These are phyloP conservation scores for Hedya salicella DNA, from an alignment of 2,888 invertebrate genomes.

Conservation along the genomic window DNA sequence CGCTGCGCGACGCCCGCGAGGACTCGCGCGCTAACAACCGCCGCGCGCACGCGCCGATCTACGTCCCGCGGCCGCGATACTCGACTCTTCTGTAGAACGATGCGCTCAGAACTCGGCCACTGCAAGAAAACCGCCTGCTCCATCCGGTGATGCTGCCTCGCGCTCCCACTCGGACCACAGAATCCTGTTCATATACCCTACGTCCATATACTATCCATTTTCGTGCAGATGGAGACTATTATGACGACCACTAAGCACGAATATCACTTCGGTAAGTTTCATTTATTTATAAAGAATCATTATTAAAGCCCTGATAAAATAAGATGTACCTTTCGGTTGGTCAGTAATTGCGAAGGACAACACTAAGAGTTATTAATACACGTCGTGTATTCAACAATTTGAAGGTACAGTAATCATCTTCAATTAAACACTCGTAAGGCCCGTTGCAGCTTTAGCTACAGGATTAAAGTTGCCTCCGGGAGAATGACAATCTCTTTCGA, in stretches of 20 bases:
- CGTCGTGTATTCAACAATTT: too few relatives aligned
- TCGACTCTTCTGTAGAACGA: slow-evolving; percentile 45
- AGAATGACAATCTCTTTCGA: slow-evolving; percentile 9
- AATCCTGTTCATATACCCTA: slow-evolving; percentile 35
- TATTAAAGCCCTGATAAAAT: background rate
- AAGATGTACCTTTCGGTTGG: background rate
- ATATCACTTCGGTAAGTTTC: slow-evolving; percentile 73
- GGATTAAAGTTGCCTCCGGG: background rate
- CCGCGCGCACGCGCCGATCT: slow-evolving; percentile 61
- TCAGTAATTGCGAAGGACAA: background rate
- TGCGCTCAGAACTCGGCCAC: slow-evolving; percentile 44
- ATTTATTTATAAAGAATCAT: slow-evolving; percentile 8
- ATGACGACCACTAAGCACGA: slow-evolving; percentile 67
- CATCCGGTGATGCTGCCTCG: slow-evolving; percentile 40
- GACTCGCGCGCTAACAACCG: slow-evolving; percentile 63
- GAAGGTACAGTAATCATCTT: background rate
- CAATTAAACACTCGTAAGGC: background rate
- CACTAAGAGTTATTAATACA: too few relatives aligned
- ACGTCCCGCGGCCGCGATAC: slow-evolving; percentile 42
- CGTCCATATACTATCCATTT: slow-evolving; percentile 26
- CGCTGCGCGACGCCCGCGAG: slow-evolving; percentile 47
- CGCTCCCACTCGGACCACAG: slow-evolving; percentile 36
- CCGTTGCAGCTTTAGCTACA: background rate
- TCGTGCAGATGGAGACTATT: slow-evolving; percentile 53
- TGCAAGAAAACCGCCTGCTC: slow-evolving; percentile 46